These are phyloP conservation scores for Mesocentrotus franciscanus DNA, from an alignment of 53 echinoderm and acorn worm species.

Conservation along the genomic window DNA sequence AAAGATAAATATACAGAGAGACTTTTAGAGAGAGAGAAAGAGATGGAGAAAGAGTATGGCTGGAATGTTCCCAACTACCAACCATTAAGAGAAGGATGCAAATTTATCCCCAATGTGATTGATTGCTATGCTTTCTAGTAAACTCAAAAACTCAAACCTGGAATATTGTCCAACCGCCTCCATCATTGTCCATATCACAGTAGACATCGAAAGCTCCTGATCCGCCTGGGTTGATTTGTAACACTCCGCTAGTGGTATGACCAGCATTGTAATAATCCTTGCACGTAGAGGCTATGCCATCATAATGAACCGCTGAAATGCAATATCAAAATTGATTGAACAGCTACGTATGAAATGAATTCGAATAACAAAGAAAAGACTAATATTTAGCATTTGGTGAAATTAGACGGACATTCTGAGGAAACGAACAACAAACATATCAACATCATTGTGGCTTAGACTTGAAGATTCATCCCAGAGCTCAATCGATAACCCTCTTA, in stretches of 20 bases:
- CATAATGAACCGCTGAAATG: conserved; percentile 72
- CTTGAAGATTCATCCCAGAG: too few species aligned
- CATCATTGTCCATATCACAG: conserved; percentile 86
- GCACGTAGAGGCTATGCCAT: conserved; percentile 76
- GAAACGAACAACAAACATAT: too few species aligned
- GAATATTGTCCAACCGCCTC: conserved; percentile 85
- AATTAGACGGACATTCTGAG: neutral
- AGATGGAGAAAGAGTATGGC: neutral
- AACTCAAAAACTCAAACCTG: conserved; percentile 57
- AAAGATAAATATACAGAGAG: too few species aligned
- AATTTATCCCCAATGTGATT: neutral
- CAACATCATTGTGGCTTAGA: too few species aligned
- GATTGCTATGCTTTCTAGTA: neutral
- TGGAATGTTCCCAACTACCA: too few species aligned
- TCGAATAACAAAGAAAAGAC: too few species aligned
- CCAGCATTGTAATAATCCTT: conserved; percentile 75
- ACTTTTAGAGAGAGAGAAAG: neutral
- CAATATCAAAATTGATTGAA: too few species aligned
- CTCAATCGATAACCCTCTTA: too few species aligned
- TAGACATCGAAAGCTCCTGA: conserved; percentile 76
- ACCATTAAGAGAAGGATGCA: too few species aligned
- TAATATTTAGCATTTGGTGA: too few species aligned
- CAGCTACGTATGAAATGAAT: too few species aligned
- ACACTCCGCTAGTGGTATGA: conserved; percentile 79
- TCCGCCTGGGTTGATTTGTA: conserved; percentile 78